A percentile compares a stretch with the other conserved stretches of the same genome.
Conservation (phyloP, 2,888 invertebrate genomes). For the Trissolcus brochymenae region DNA sequence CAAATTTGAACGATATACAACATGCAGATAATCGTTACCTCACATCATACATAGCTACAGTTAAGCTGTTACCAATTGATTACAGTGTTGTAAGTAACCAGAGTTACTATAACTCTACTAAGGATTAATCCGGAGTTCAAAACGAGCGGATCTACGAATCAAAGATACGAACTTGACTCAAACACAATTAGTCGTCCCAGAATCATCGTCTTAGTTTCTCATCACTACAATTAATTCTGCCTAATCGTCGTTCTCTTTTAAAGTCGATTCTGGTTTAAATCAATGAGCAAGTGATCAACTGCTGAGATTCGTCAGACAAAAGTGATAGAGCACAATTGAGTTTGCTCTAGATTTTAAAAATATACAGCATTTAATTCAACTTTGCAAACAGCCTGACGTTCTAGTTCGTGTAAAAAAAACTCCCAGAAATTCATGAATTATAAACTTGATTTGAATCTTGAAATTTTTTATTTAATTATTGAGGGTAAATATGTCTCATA, state of each 20-base stretch:
- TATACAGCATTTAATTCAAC: no score
- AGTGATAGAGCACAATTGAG: no score
- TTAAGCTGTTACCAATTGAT: conserved; percentile 46
- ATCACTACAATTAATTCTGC: neutral
- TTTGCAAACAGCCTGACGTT: no score
- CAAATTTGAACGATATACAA: conserved; percentile 34
- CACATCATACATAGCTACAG: conserved; percentile 37
- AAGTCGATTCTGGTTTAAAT: neutral
- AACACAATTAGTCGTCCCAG: conserved; percentile 16
- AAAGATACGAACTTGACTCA: neutral
- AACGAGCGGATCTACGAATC: conserved; percentile 19
- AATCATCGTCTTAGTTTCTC: neutral
- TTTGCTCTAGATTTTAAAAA: no score
- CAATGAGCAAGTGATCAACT: conserved; percentile 11
- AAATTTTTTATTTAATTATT: no score
- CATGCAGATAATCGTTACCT: conserved; percentile 28
- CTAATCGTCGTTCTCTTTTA: neutral
- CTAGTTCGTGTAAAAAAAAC: no score
- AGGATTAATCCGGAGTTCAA: conserved; percentile 30
- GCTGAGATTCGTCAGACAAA: conserved; percentile 6
- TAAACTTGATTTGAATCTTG: no score
- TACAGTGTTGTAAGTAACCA: conserved; percentile 34
- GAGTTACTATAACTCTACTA: conserved; percentile 17
- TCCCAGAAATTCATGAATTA: no score
- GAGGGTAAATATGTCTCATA: no score